Percentiles rank a stretch among this genome's conserved stretches.
These are phyloP conservation scores for Hyperopisus bebe DNA, from an alignment of 2,113 vertebrate species.

Conservation along the genomic window DNA sequence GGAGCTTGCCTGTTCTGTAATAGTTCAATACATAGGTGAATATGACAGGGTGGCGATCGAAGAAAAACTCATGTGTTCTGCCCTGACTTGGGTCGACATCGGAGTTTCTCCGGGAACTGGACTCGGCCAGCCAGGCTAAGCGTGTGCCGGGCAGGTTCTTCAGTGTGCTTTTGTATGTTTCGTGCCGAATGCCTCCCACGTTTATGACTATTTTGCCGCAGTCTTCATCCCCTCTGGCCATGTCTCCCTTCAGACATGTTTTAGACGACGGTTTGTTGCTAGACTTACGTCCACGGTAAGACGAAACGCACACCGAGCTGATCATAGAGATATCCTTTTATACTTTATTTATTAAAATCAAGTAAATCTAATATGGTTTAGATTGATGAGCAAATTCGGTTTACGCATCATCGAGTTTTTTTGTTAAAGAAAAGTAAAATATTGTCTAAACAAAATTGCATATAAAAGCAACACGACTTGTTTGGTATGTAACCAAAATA, in stretches of 20 bases:
- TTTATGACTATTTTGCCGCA: slow-evolving; percentile 93
- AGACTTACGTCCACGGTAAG: slow-evolving; percentile 97
- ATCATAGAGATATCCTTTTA: slow-evolving; percentile 72
- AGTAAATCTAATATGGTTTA: background rate
- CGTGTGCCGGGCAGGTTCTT: slow-evolving; percentile 88
- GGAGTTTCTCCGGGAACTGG: slow-evolving; percentile 68
- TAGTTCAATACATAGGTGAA: slow-evolving; percentile 97
- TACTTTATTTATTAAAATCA: slow-evolving; percentile 13
- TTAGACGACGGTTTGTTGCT: slow-evolving; percentile 97
- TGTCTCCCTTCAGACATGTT: slow-evolving; percentile 97
- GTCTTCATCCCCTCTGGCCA: slow-evolving; percentile 87
- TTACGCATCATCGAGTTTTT: background rate
- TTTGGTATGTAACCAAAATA: background rate
- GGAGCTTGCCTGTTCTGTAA: slow-evolving; percentile 94
- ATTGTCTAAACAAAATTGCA: background rate
- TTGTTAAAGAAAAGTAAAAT: background rate
- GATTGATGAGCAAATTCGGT: background rate
- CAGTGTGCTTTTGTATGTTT: slow-evolving; percentile 94
- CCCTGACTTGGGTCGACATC: slow-evolving; percentile 59
- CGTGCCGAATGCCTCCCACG: slow-evolving; percentile 91
- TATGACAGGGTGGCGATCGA: slow-evolving; percentile 91
- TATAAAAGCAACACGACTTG: background rate
- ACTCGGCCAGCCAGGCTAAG: slow-evolving; percentile 84
- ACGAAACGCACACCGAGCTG: slow-evolving; percentile 99
- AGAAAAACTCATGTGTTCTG: slow-evolving; percentile 76